Percentiles rank a stretch among this genome's conserved stretches.
phyloP scores from a whole-genome alignment of 1,140 invertebrate genomes.

The Brachionus asplanchnoidis region DNA sequence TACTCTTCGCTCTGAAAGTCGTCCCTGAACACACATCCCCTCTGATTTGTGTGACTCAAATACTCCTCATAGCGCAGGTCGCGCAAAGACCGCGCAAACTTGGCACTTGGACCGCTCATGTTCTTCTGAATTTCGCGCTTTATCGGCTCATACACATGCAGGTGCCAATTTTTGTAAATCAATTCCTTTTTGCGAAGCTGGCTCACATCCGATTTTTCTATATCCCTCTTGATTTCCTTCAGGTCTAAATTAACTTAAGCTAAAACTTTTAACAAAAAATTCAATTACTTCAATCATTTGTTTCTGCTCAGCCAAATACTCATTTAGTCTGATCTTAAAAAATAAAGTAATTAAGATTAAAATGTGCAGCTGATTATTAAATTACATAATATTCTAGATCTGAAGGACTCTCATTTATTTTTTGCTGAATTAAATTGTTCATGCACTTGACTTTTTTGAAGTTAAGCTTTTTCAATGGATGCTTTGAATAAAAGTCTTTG shows the following conservation, averaged over 20 bases:
- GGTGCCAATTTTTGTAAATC: slow-evolving; percentile 21
- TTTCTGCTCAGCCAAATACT: neutral
- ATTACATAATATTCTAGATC: slow-evolving; percentile 30
- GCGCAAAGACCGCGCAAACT: neutral
- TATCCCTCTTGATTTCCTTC: slow-evolving; percentile 25
- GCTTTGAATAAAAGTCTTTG: neutral
- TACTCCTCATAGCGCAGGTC: neutral
- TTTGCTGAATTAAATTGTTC: slow-evolving; percentile 21
- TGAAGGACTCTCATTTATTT: slow-evolving; percentile 16
- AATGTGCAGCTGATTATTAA: neutral
- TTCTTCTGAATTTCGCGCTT: slow-evolving; percentile 8
- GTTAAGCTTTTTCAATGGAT: slow-evolving; percentile 24
- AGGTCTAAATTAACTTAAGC: neutral
- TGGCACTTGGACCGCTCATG: neutral
- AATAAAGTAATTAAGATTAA: neutral
- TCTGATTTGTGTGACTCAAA: neutral
- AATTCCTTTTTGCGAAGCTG: slow-evolving; percentile 13
- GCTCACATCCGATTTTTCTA: neutral
- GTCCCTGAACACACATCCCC: neutral
- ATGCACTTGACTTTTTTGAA: slow-evolving; percentile 20
- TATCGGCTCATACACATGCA: slow-evolving; percentile 13
- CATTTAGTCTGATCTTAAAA: neutral
- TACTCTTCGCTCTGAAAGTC: slow-evolving; percentile 16
- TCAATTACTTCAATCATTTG: neutral
- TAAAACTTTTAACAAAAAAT: too few relatives aligned